A percentile compares a stretch with the other conserved stretches of the same genome.
Evolutionary conservation across 1,140 invertebrate species (phyloP).

Genomic region (Magallana ariakensis): DNA sequence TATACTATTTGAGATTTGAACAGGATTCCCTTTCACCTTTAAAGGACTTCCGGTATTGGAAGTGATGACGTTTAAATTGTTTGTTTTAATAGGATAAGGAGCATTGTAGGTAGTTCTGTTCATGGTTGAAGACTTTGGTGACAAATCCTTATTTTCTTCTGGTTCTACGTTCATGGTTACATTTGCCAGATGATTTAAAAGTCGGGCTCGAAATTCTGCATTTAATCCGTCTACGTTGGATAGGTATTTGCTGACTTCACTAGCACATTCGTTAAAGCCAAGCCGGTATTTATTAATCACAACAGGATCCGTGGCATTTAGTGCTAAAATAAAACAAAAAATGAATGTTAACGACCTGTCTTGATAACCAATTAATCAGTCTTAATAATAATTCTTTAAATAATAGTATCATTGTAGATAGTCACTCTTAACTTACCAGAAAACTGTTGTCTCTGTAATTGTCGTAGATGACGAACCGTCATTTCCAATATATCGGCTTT

Average conservation of each 20-base stretch:
- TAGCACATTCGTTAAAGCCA: slow-evolving; percentile 92
- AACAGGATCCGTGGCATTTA: slow-evolving; percentile 87
- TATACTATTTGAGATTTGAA: slow-evolving; percentile 1
- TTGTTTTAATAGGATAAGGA: background rate
- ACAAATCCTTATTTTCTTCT: slow-evolving; percentile 12
- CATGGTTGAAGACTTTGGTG: background rate
- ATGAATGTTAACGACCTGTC: background rate
- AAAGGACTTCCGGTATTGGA: background rate
- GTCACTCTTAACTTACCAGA: slow-evolving; percentile 83
- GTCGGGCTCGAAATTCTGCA: slow-evolving; percentile 81
- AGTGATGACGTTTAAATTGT: background rate
- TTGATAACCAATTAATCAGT: no score
- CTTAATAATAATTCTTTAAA: background rate
- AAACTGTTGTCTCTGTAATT: slow-evolving; percentile 69
- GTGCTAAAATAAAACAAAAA: slow-evolving; percentile 32
- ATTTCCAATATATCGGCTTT: slow-evolving; percentile 98
- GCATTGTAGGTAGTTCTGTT: background rate
- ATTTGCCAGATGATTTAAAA: slow-evolving; percentile 70
- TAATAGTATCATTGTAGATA: background rate
- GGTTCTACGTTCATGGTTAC: background rate
- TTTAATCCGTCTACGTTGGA: slow-evolving; percentile 92
- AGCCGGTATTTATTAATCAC: slow-evolving; percentile 91
- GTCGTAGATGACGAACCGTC: slow-evolving; percentile 92
- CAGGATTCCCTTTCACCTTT: slow-evolving; percentile 5
- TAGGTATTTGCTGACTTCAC: slow-evolving; percentile 91